Evolutionary conservation across 2,888 invertebrate genomes (phyloP).

Genomic region (Cybosia mesomella): DNA sequence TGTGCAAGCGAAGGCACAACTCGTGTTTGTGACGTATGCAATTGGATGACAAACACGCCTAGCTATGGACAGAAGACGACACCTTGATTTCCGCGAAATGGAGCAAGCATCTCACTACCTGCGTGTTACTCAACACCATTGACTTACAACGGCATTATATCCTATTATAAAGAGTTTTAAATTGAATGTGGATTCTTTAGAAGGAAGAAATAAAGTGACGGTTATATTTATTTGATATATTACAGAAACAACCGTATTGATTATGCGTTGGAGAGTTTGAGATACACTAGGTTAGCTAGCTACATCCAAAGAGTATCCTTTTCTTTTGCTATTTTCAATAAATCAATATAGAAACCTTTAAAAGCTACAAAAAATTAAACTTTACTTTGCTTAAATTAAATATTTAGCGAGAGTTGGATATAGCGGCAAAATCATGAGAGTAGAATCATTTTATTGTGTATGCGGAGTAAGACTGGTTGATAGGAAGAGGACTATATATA

Average conservation of each 20-base stretch:
- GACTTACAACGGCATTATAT: conserved; percentile 20
- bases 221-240: conserved; percentile 26
- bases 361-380: no score
- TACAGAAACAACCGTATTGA: background rate
- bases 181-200: conserved; percentile 10
- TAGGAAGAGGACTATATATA: background rate
- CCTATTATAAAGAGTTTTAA: conserved; percentile 13
- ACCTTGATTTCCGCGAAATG: conserved; percentile 67
- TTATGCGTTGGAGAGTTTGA: background rate
- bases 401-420: background rate
- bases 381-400: no score
- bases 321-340: no score
- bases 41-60: conserved; percentile 36
- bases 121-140: conserved; percentile 48
- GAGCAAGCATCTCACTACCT: conserved; percentile 54
- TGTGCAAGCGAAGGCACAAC: background rate
- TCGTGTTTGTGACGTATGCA: conserved; percentile 34
- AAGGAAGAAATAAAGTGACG: conserved; percentile 23
- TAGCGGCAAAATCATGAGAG: background rate
- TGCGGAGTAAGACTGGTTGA: background rate
- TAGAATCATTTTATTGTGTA: background rate
- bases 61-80: conserved; percentile 59
- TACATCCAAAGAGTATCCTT: background rate
- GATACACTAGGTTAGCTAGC: background rate
- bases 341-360: no score